Evolutionary conservation across 1,140 invertebrate species (phyloP), one percentile per base, ranked within the genome.

Genomic region (Sesamia nonagrioides): DNA sequence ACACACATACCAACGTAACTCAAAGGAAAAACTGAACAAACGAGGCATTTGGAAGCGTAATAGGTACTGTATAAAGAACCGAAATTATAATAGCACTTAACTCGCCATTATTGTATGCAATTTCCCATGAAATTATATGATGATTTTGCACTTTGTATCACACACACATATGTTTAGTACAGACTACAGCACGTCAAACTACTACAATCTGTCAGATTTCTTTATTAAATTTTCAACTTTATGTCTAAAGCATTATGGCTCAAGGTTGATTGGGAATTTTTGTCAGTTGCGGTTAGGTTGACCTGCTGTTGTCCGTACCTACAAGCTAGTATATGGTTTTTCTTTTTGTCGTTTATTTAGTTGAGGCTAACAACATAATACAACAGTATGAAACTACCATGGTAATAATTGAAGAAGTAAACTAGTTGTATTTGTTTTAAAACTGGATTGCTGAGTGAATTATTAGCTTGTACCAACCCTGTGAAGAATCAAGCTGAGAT

Each of bases 61-160:
- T 27, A 27, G 3, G 27, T 27, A 27, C 1, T n/a, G 11, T 6
- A 50, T 50, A 50, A 45, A 7, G 8, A 50, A 11, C 45, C 45
- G 11, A n/a, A 50, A 50, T n/a, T 50, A 4, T 66, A 66, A 13
- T 42, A 21, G 37, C 1, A 61, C 58, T 7, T 9, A 63, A 17
- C 2, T 56, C 52, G 8, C 27, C 54, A 56, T 63, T 8, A 63
- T 21, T 63, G 37, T 40, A 11, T 40, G 35, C 8, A 11, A 63
- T 40, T 40, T 42, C 60, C 8, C 35, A 63, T 40, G 37, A 18
- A 27, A 27, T 3, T 27, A 27, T 40, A 9, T 21, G 37, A 42
- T 66, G 37, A 66, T 13, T 8, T 18, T 45, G 61, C 17, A 66
- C 61, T 42, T 42, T 42, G 60, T 63, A 40, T 58, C 54, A 58